Conservation (phyloP, 1,140 invertebrate genomes). For the Maniola jurtina region DNA sequence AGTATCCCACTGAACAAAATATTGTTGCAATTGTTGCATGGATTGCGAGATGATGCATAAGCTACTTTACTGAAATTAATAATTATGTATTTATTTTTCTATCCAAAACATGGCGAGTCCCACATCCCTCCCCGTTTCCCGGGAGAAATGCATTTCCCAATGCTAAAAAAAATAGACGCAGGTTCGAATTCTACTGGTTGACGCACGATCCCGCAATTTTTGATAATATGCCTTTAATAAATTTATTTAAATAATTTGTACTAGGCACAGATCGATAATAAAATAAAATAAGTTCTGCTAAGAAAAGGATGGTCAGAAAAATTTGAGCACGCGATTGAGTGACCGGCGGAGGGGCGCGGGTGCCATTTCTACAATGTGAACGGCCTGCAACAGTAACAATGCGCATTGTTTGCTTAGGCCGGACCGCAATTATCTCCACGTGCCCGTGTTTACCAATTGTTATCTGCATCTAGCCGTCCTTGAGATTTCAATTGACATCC, state of each 20-base stretch:
- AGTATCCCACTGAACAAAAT: not conserved
- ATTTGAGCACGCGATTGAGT: constrained; percentile 9
- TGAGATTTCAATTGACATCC: constrained; percentile 52
- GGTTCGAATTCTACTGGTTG: too few species aligned
- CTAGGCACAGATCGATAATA: too few species aligned
- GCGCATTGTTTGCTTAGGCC: constrained; percentile 58
- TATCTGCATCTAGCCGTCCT: constrained; percentile 64
- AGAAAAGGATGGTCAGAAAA: not conserved
- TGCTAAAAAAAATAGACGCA: too few species aligned
- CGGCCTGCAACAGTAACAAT: constrained; percentile 54
- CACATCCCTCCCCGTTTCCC: too few species aligned
- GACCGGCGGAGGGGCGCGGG: not conserved
- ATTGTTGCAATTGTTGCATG: not conserved
- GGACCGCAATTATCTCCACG: constrained; percentile 61
- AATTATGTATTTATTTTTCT: too few species aligned
- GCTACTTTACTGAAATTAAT: not conserved
- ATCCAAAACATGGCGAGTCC: too few species aligned
- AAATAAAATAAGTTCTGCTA: too few species aligned
- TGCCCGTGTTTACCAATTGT: constrained; percentile 66
- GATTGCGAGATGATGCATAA: not conserved
- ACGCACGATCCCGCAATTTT: too few species aligned
- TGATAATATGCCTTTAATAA: too few species aligned
- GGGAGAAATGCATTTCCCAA: too few species aligned
- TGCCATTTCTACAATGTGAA: constrained; percentile 38
- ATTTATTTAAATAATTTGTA: too few species aligned